Conservation (phyloP, 1,140 invertebrate genomes). For the Musca vetustissima region DNA sequence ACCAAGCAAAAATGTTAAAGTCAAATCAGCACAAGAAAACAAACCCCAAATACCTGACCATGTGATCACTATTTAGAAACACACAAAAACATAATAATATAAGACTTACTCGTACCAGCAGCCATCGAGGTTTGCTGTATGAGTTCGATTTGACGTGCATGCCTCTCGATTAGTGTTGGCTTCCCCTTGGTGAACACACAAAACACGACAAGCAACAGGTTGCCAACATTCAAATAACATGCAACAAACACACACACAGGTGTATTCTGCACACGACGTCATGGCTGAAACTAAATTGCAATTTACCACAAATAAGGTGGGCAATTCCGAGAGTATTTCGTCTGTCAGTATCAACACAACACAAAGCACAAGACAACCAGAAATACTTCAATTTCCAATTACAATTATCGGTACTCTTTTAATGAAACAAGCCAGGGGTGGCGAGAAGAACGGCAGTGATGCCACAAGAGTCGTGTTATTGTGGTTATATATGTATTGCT, state of each 20-base stretch:
- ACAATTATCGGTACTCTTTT: no score
- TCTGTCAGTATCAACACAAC: background rate
- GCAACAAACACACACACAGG: background rate
- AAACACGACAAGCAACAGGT: constrained; percentile 23
- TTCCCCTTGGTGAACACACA: constrained; percentile 3
- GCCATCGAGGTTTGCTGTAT: no score
- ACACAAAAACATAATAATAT: constrained; percentile 13
- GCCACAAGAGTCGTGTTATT: constrained; percentile 20
- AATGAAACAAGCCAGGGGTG: background rate
- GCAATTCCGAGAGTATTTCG: background rate
- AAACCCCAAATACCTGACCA: background rate
- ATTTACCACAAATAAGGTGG: constrained; percentile 10
- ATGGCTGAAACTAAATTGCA: constrained; percentile 5
- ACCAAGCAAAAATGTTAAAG: background rate
- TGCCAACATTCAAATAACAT: constrained; percentile 23
- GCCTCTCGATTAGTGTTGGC: no score
- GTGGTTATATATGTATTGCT: constrained; percentile 3
- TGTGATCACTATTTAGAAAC: background rate
- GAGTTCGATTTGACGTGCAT: no score
- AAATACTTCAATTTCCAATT: constrained; percentile 1
- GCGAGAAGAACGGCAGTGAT: background rate
- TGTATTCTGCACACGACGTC: background rate
- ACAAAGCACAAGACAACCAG: background rate
- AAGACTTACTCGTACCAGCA: constrained; percentile 10
- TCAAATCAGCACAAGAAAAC: constrained; percentile 1